Evolutionary conservation across 2,113 vertebrate genomes (phyloP).

Genomic region (Anguilla rostrata): DNA sequence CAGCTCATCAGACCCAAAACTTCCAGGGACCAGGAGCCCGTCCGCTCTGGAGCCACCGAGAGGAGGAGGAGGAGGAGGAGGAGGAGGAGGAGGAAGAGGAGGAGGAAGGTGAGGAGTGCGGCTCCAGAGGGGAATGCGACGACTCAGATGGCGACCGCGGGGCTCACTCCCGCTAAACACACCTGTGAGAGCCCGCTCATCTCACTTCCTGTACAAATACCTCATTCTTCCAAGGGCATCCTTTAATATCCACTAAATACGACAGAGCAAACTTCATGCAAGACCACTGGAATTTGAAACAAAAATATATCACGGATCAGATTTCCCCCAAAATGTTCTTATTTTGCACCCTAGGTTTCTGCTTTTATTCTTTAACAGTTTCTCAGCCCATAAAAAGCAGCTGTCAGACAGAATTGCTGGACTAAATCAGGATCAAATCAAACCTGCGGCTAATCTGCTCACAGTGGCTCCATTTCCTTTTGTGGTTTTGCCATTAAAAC

Average conservation of each 20-base stretch:
- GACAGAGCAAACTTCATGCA: background rate
- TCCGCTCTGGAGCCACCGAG: constrained; percentile 79
- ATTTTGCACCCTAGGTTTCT: background rate
- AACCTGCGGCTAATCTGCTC: background rate
- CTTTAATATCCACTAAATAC: background rate
- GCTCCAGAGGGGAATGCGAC: constrained; percentile 58
- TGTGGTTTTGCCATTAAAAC: background rate
- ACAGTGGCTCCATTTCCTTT: background rate
- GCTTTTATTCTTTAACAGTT: background rate
- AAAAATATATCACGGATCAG: background rate
- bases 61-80: constrained; percentile 43
- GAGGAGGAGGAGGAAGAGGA: no score
- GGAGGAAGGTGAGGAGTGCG: constrained; percentile 71
- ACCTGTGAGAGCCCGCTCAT: no score
- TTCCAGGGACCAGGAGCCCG: constrained; percentile 91
- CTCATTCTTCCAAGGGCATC: no score
- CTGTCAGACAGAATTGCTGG: background rate
- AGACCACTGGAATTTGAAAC: background rate
- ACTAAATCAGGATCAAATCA: background rate
- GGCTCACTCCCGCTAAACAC: constrained; percentile 59
- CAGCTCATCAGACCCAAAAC: constrained; percentile 99
- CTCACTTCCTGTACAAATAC: no score
- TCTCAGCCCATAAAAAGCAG: background rate
- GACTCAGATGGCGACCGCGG: constrained; percentile 57
- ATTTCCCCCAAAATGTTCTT: background rate